A percentile compares a stretch with the other conserved stretches of the same genome.
phyloP scores from a whole-genome alignment of 2,797 vertebrate genomes.

The Simalia tracyae region DNA sequence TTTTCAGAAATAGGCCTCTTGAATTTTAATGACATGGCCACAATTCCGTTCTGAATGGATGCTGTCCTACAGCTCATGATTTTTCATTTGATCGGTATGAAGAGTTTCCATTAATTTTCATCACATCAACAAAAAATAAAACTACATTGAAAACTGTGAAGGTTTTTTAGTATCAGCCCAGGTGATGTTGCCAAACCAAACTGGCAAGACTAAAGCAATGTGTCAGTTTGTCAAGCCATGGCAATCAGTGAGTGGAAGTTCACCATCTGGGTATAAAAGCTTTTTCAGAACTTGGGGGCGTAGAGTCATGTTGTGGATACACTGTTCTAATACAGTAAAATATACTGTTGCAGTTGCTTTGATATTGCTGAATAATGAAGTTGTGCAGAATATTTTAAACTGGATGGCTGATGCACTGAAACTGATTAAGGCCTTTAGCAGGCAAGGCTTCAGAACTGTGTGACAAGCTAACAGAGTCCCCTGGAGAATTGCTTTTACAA shows the following conservation, averaged over 20 bases:
- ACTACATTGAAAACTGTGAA: slow-evolving; percentile 12
- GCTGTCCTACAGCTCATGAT: background rate
- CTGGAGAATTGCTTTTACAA: background rate
- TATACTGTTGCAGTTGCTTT: slow-evolving; percentile 23
- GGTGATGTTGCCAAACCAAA: slow-evolving; percentile 54
- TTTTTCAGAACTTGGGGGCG: slow-evolving; percentile 37
- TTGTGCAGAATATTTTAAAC: background rate
- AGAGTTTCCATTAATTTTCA: slow-evolving; percentile 54
- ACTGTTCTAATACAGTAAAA: slow-evolving; percentile 18
- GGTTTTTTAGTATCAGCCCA: slow-evolving; percentile 2
- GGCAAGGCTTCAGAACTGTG: background rate
- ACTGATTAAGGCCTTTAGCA: slow-evolving; percentile 18
- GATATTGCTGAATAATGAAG: slow-evolving; percentile 24
- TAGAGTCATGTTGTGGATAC: background rate
- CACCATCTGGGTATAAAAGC: slow-evolving; percentile 45
- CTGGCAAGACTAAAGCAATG: slow-evolving; percentile 41
- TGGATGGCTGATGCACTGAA: slow-evolving; percentile 21
- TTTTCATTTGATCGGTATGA: slow-evolving; percentile 49
- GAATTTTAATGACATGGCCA: background rate
- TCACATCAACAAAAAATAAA: slow-evolving; percentile 40
- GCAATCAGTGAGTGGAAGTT: slow-evolving; percentile 39
- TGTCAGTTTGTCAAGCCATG: slow-evolving; percentile 55
- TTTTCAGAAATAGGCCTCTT: background rate
- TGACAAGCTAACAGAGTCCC: background rate
- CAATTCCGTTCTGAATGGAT: background rate